These are phyloP conservation scores for Ceyx cyanopectus DNA, from an alignment of 2,113 vertebrate genomes.

Conservation along the genomic window DNA sequence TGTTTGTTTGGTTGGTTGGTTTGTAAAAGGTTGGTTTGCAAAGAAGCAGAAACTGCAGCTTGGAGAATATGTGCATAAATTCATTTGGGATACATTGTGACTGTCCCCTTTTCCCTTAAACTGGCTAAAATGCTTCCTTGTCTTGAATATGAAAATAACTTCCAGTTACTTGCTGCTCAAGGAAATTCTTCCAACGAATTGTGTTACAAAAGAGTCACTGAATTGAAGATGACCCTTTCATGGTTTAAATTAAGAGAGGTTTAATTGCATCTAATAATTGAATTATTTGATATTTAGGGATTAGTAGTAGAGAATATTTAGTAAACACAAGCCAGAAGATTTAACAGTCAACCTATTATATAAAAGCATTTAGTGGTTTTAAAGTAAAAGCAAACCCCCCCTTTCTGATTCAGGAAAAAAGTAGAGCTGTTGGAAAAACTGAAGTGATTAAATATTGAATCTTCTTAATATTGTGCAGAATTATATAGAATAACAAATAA, in stretches of 20 bases:
- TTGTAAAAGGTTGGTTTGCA: background rate
- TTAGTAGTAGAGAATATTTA: background rate
- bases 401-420: background rate
- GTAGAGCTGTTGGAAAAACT: background rate
- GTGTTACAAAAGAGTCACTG: slow-evolving; percentile 5
- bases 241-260: background rate
- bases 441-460: background rate
- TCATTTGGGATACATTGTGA: background rate
- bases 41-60: background rate
- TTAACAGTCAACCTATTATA: background rate
- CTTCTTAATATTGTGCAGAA: background rate
- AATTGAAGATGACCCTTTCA: background rate
- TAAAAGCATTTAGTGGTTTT: background rate
- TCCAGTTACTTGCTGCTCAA: slow-evolving; percentile 7
- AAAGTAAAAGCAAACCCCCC: background rate
- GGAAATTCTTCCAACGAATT: slow-evolving; percentile 9
- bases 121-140: background rate
- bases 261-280: background rate
- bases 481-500: background rate
- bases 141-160: slow-evolving; percentile 8
- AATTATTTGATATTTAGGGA: background rate
- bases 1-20: background rate
- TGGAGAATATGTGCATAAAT: background rate
- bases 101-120: background rate
- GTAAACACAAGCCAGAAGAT: background rate